phyloP scores from a whole-genome alignment of 1,140 invertebrate genomes.

The Drosophila quadrilineata region DNA sequence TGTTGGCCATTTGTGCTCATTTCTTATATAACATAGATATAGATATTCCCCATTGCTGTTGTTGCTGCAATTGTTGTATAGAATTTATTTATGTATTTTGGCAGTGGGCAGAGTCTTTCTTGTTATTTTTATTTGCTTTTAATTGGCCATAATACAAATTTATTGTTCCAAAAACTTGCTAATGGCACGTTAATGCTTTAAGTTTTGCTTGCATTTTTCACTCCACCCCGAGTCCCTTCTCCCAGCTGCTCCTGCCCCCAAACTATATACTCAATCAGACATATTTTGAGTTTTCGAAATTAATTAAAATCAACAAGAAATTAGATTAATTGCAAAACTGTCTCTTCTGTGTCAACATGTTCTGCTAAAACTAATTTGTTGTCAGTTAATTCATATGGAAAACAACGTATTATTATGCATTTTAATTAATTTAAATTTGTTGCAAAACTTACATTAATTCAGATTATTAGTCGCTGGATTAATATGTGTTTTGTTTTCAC shows the following conservation, averaged over 20 bases:
- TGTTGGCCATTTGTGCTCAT: slow-evolving; percentile 73
- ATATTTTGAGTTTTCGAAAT: not conserved
- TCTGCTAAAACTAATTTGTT: too few relatives aligned
- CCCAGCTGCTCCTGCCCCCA: not conserved
- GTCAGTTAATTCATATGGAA: too few relatives aligned
- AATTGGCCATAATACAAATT: slow-evolving; percentile 79
- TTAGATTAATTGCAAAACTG: not conserved
- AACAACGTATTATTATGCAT: too few relatives aligned
- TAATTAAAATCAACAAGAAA: not conserved
- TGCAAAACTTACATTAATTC: slow-evolving; percentile 3
- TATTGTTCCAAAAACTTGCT: slow-evolving; percentile 70
- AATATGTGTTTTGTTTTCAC: slow-evolving; percentile 7
- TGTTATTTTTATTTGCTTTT: slow-evolving; percentile 72
- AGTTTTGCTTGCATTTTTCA: slow-evolving; percentile 43
- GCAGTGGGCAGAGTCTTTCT: slow-evolving; percentile 32
- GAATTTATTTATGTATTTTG: slow-evolving; percentile 37
- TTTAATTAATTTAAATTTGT: slow-evolving; percentile 54
- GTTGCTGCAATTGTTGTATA: slow-evolving; percentile 10
- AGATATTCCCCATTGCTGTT: not conserved
- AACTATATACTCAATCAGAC: not conserved
- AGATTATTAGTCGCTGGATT: slow-evolving; percentile 28
- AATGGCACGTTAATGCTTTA: slow-evolving; percentile 74
- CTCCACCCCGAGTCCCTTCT: not conserved
- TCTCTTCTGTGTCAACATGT: too few relatives aligned
- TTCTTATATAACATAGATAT: slow-evolving; percentile 40